These are phyloP conservation scores for Pseudocheirus occidentalis DNA, from an alignment of 2,797 vertebrate species.

Conservation along the genomic window DNA sequence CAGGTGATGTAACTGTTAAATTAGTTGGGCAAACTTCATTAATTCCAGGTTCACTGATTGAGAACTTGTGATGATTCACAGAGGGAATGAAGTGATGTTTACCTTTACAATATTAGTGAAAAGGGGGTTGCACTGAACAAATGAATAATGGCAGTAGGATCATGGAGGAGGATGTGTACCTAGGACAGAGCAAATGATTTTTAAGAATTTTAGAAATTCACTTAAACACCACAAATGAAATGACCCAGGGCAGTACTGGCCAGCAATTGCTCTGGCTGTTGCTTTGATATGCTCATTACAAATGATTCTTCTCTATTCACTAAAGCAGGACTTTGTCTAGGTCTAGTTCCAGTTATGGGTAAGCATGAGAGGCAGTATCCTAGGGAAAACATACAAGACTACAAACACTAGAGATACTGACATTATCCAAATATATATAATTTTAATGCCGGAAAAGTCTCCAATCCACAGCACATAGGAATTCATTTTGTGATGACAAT, in stretches of 20 bases:
- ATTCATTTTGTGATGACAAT: background rate
- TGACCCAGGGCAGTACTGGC: background rate
- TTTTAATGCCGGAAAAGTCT: background rate
- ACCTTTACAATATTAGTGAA: slow-evolving; percentile 30
- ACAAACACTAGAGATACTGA: background rate
- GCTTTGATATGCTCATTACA: slow-evolving; percentile 38
- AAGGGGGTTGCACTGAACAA: slow-evolving; percentile 9
- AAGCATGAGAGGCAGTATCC: background rate
- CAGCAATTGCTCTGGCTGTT: background rate
- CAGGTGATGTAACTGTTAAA: slow-evolving; percentile 13
- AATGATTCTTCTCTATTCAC: slow-evolving; percentile 45
- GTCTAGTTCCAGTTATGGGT: background rate
- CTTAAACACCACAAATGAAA: background rate
- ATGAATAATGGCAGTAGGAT: slow-evolving; percentile 11
- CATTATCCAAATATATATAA: background rate
- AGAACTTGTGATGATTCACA: slow-evolving; percentile 40
- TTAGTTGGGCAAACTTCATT: slow-evolving; percentile 38
- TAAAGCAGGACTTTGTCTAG: slow-evolving; percentile 1
- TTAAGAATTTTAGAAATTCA: slow-evolving; percentile 26
- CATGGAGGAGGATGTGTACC: slow-evolving; percentile 1
- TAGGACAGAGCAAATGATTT: slow-evolving; percentile 35
- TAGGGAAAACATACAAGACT: background rate
- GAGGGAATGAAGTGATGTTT: slow-evolving; percentile 20
- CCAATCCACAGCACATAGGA: background rate
- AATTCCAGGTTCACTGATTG: slow-evolving; percentile 25